Evolutionary conservation across 2,113 vertebrate species (phyloP).

Genomic region (Percina caprodes): DNA sequence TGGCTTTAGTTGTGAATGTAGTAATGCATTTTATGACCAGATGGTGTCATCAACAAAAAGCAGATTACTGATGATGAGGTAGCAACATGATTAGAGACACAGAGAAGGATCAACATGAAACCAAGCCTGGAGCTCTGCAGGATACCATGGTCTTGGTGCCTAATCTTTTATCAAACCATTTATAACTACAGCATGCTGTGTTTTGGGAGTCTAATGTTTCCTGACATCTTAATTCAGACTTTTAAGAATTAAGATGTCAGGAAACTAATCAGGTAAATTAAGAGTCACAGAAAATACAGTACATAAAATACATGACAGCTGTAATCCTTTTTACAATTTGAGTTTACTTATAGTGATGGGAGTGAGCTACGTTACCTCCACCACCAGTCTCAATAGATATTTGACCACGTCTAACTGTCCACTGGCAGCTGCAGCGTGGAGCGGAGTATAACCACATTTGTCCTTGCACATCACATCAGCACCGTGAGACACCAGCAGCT

Average conservation of each 20-base stretch:
- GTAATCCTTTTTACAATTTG: neutral
- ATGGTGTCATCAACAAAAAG: neutral
- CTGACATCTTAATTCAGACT: neutral
- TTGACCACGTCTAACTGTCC: conserved; percentile 92
- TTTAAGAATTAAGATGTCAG: neutral
- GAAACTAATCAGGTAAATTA: too few relatives aligned
- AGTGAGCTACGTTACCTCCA: conserved; percentile 85
- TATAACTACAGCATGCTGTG: neutral
- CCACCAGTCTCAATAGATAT: conserved; percentile 89
- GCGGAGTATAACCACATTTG: conserved; percentile 92
- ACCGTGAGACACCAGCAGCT: conserved; percentile 90
- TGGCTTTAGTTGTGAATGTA: neutral
- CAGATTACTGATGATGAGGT: neutral
- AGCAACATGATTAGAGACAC: neutral
- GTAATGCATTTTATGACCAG: neutral
- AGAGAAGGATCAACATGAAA: neutral
- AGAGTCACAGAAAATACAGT: neutral
- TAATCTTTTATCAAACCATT: neutral
- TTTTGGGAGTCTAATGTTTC: neutral
- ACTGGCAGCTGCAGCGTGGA: conserved; percentile 92
- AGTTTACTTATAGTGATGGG: neutral
- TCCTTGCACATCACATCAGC: conserved; percentile 92
- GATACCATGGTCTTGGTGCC: neutral
- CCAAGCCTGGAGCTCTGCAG: neutral
- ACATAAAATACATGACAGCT: neutral